Percentiles rank a stretch among this genome's conserved stretches.
Evolutionary conservation across 2,888 invertebrate genomes (phyloP).

Genomic region (Hypomecis atomaria): DNA sequence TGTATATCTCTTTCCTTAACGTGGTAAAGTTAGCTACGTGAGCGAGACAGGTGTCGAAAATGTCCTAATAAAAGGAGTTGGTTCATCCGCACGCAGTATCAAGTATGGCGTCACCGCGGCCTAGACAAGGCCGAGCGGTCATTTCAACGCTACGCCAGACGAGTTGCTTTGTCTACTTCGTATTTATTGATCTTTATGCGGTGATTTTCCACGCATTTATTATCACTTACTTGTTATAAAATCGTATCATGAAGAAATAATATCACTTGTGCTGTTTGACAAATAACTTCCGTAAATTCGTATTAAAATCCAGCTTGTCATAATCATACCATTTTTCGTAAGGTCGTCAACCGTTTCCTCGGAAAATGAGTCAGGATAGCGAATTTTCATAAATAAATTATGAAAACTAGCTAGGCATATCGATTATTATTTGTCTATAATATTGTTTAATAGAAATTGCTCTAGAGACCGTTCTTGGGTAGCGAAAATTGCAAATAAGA

Average conservation of each 20-base stretch:
- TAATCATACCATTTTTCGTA: too few species aligned
- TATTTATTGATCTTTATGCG: conserved; percentile 57
- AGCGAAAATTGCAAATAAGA: too few species aligned
- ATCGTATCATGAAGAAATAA: neutral
- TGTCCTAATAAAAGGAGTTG: conserved; percentile 74
- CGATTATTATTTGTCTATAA: too few species aligned
- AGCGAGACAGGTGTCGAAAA: conserved; percentile 63
- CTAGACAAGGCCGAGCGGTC: conserved; percentile 84
- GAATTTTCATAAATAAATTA: too few species aligned
- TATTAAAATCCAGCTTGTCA: too few species aligned
- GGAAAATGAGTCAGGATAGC: too few species aligned
- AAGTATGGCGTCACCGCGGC: conserved; percentile 80
- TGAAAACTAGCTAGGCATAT: too few species aligned
- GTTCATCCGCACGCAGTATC: conserved; percentile 68
- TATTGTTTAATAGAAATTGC: too few species aligned
- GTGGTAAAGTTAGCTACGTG: conserved; percentile 41
- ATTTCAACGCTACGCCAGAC: conserved; percentile 78
- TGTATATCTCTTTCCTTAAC: conserved; percentile 54
- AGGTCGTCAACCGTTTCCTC: too few species aligned
- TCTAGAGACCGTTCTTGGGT: too few species aligned
- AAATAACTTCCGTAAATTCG: too few species aligned
- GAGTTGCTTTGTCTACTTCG: conserved; percentile 67
- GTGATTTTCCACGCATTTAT: conserved; percentile 47
- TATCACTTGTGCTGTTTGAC: neutral
- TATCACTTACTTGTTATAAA: neutral